Base-by-base conservation (phyloP, 2,113 vertebrate genomes). In the Elephas maximus region DNA sequence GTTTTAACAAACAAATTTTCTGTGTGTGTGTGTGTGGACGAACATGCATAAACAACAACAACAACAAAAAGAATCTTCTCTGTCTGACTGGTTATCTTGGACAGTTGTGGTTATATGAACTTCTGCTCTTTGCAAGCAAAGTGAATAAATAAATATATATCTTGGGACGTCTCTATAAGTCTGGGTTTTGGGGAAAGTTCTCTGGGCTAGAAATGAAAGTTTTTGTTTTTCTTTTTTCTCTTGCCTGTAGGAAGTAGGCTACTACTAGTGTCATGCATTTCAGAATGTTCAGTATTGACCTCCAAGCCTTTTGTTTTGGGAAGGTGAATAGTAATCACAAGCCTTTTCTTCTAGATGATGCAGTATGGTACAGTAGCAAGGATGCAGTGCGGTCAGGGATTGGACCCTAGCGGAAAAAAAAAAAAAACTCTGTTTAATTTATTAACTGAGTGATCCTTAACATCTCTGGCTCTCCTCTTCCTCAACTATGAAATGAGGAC, bases 51-150 rank as follows among this genome's bases (percentile, higher is more conserved):
- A 93, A 41, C 73, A 74, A 73, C 67, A 82, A 41, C 24, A 86
- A 73, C 37, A 37, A 37, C 37, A 86, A 67, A 9, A 67, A 5
- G 10, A 6, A 73, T 84, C 1, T 92, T 76, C 9, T 23, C 24
- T 88, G 48, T 0, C 18, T 94, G 48, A 4, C 44, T 79, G 41
- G 2, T 57, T 73, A 86, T 12, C 21, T 71, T 91, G 37, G 21
- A 84, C 41, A 83, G 1, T 44, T 89, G 20, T 79, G 26, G 8
- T 67, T 92, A 37, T 44, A 30, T 88, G 11, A 10, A 62, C 6
- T 74, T 92, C 18, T 90, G 17, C 83, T 83, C 5, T 76, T 96
- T 14, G 23, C 67, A 78, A 86, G 33, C 33, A 81, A 91, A 92
- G 1, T 80, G 5, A 92, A 82, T 15, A 60, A 78, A 65, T 51